Percentiles rank a stretch among this genome's conserved stretches.
phyloP scores from a whole-genome alignment of 1,140 invertebrate genomes.

The Meloidogyne floridensis region DNA sequence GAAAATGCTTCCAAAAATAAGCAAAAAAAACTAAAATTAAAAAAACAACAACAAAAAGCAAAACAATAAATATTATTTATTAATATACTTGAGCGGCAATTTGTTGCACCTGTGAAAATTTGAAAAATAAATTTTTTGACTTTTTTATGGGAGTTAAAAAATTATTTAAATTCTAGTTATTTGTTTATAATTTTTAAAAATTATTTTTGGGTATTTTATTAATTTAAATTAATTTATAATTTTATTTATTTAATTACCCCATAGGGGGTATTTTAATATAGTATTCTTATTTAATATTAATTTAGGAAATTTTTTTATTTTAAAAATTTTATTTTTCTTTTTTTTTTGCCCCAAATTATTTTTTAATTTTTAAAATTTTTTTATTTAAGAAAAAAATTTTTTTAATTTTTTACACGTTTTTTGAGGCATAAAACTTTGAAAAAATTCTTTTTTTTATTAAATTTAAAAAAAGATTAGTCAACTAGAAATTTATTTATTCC shows the following conservation, averaged over 20 bases:
- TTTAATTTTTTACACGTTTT: constrained; percentile 6
- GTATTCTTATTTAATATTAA: background rate
- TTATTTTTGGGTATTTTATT: background rate
- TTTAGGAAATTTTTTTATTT: background rate
- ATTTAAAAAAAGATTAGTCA: background rate
- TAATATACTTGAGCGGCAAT: background rate
- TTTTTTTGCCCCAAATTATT: background rate
- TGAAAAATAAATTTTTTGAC: background rate
- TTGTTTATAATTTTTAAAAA: background rate
- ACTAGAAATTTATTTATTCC: background rate
- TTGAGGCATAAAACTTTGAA: background rate
- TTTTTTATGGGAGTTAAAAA: background rate
- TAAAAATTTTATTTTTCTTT: too few relatives aligned
- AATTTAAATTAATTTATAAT: background rate
- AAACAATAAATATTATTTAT: background rate
- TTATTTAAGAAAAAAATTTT: background rate
- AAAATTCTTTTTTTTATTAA: background rate
- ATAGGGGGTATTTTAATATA: too few relatives aligned
- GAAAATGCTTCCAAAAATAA: background rate
- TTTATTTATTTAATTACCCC: too few relatives aligned
- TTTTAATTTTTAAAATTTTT: background rate
- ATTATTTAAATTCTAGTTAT: too few relatives aligned
- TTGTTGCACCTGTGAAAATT: constrained; percentile 6
- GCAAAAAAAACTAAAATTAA: background rate
- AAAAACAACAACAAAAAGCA: background rate